phyloP scores from a whole-genome alignment of 2,797 vertebrate genomes.

The Sebastes iracundus region DNA sequence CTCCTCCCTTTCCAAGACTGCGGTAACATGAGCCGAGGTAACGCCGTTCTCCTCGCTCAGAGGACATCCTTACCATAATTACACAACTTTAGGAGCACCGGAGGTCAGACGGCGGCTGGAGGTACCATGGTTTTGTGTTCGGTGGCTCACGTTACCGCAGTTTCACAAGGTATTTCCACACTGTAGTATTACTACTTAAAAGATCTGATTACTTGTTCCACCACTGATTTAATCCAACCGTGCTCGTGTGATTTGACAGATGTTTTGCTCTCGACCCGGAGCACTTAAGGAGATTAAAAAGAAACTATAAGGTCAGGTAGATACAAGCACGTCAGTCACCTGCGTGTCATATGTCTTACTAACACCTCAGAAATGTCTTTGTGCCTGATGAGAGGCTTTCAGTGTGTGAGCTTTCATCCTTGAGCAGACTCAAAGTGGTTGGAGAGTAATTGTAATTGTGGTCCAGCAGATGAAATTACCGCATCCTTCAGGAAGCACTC shows the following conservation, averaged over 20 bases:
- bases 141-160: no score
- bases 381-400: slow-evolving; percentile 7
- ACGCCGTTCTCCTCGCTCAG: no score
- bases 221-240: neutral
- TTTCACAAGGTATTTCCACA: neutral
- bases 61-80: no score
- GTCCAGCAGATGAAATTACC: slow-evolving; percentile 38
- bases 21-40: no score
- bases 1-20: no score
- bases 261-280: neutral
- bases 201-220: neutral
- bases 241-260: neutral
- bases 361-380: slow-evolving; percentile 23
- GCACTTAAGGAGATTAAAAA: slow-evolving; percentile 51
- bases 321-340: slow-evolving; percentile 16
- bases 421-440: slow-evolving; percentile 27
- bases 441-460: slow-evolving; percentile 58
- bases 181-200: neutral
- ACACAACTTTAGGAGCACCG: no score
- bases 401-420: neutral
- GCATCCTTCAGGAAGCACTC: slow-evolving; percentile 30
- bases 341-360: slow-evolving; percentile 8
- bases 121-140: no score
- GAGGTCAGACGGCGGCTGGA: no score
- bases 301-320: slow-evolving; percentile 28